phyloP scores from a whole-genome alignment of 1,140 invertebrate species.

The Drosophila funebris region DNA sequence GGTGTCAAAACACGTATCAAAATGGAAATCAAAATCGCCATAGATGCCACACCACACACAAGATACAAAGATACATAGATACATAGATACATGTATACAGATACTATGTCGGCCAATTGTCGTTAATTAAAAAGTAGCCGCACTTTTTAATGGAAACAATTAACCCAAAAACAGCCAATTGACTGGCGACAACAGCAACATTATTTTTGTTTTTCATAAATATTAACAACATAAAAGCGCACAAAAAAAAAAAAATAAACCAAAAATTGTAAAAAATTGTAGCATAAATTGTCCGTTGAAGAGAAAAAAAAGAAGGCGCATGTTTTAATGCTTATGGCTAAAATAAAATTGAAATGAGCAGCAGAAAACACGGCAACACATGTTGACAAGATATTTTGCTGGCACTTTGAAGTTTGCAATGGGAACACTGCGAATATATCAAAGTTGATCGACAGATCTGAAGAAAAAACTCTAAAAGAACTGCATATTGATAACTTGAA shows the following conservation, averaged over 20 bases:
- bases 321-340: constrained; percentile 25
- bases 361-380: constrained; percentile 55
- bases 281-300: constrained; percentile 43
- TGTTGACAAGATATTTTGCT: constrained; percentile 62
- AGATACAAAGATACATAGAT: constrained; percentile 7
- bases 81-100: constrained; percentile 22
- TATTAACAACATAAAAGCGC: constrained; percentile 39
- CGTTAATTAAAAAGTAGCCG: constrained; percentile 80
- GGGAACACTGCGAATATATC: constrained; percentile 35
- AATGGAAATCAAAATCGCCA: constrained; percentile 70
- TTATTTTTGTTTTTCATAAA: constrained; percentile 49
- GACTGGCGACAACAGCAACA: constrained; percentile 54
- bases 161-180: constrained; percentile 80
- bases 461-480: not conserved
- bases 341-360: constrained; percentile 32
- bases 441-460: constrained; percentile 36
- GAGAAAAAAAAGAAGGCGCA: not conserved
- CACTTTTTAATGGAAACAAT: constrained; percentile 83
- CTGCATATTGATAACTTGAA: constrained; percentile 21
- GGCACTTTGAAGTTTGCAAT: constrained; percentile 49
- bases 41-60: constrained; percentile 29
- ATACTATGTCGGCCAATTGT: constrained; percentile 64
- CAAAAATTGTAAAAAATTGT: constrained; percentile 30
- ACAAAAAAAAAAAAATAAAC: constrained; percentile 30
- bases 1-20: constrained; percentile 80